Evolutionary conservation across 1,140 invertebrate genomes (phyloP).

Genomic region (Lepidurus apus): DNA sequence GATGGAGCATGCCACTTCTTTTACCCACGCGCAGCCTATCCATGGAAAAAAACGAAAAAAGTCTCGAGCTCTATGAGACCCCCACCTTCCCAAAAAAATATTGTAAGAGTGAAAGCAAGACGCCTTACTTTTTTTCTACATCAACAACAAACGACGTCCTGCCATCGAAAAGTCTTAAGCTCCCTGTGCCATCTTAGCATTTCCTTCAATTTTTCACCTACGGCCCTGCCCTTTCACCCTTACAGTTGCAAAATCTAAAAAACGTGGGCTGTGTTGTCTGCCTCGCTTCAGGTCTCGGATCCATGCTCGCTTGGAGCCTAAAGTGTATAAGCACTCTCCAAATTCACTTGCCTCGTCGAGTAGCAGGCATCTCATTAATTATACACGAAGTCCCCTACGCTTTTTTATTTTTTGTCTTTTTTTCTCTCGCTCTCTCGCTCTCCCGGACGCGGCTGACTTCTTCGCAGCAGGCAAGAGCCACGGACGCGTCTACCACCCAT

Average conservation of each 20-base stretch:
- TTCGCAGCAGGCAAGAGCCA: slow-evolving; percentile 13
- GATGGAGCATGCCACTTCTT: neutral
- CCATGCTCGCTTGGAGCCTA: slow-evolving; percentile 10
- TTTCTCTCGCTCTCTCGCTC: too few species aligned
- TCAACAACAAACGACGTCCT: slow-evolving; percentile 14
- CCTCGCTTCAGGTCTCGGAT: neutral
- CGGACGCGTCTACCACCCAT: slow-evolving; percentile 1
- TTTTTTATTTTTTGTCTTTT: neutral
- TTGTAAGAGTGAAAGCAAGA: neutral
- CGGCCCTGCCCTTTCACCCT: neutral
- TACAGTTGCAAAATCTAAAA: neutral
- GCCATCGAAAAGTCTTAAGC: neutral
- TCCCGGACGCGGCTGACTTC: slow-evolving; percentile 5
- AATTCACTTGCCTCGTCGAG: slow-evolving; percentile 15
- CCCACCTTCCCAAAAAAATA: neutral
- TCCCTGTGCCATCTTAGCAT: slow-evolving; percentile 8
- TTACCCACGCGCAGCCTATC: neutral
- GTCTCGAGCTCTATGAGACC: neutral
- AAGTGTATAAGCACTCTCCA: neutral
- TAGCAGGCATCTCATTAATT: slow-evolving; percentile 19
- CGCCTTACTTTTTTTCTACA: neutral
- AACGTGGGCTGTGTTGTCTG: neutral
- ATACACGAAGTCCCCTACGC: neutral
- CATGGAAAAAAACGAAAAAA: neutral
- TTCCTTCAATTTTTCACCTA: slow-evolving; percentile 18